Evolutionary conservation across 1,140 invertebrate species (phyloP).

Genomic region (Micrasema longulum): DNA sequence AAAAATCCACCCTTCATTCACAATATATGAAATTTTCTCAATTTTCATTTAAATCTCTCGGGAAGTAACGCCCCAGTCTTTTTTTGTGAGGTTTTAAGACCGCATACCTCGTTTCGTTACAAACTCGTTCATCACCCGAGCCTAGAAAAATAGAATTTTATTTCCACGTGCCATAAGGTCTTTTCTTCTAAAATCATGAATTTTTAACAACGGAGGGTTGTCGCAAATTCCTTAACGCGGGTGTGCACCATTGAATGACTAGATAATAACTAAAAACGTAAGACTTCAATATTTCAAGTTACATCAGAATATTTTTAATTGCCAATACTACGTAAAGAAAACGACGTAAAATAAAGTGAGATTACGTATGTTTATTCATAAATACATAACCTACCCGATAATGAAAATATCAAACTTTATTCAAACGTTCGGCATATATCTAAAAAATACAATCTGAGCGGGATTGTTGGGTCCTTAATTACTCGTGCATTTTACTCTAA

Average conservation of each 20-base stretch:
- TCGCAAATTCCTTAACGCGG: conserved; percentile 42
- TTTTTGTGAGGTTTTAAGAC: conserved; percentile 56
- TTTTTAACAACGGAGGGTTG: conserved; percentile 25
- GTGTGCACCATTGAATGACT: conserved; percentile 5
- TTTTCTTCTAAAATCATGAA: neutral
- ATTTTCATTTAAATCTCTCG: conserved; percentile 56
- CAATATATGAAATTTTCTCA: conserved; percentile 56
- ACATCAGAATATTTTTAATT: no score
- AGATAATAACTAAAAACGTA: no score
- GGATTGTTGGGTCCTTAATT: no score
- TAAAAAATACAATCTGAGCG: no score
- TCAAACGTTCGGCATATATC: no score
- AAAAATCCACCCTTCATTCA: conserved; percentile 53
- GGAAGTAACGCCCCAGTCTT: conserved; percentile 54
- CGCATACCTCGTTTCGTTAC: conserved; percentile 39
- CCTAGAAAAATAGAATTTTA: conserved; percentile 6
- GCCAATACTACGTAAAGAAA: no score
- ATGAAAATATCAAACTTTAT: no score
- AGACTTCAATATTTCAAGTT: no score
- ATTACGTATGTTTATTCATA: no score
- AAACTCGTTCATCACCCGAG: conserved; percentile 27
- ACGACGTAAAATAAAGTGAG: no score
- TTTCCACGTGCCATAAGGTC: neutral
- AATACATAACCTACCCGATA: no score
- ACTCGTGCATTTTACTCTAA: no score